These are phyloP conservation scores for Drosophila macrothrix DNA, from an alignment of 2,888 invertebrate species.

Conservation along the genomic window DNA sequence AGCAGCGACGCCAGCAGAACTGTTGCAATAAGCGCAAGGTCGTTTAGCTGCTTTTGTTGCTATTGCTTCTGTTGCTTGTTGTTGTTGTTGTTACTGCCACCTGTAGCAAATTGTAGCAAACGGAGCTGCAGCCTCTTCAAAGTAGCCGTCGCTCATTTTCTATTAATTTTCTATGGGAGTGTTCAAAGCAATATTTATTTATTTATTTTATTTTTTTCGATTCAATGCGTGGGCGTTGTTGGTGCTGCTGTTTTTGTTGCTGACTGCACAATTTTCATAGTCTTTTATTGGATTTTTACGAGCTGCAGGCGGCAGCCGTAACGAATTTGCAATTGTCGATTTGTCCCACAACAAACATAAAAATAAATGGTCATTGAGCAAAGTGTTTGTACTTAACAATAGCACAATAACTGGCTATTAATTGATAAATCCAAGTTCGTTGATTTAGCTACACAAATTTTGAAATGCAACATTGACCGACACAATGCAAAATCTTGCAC, in stretches of 20 bases:
- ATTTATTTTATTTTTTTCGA: constrained; percentile 29
- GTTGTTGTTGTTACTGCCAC: constrained; percentile 44
- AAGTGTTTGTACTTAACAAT: constrained; percentile 67
- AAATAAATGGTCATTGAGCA: constrained; percentile 65
- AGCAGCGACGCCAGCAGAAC: constrained; percentile 35
- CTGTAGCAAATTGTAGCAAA: constrained; percentile 73
- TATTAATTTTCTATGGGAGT: constrained; percentile 66
- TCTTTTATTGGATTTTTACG: constrained; percentile 70
- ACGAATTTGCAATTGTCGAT: constrained; percentile 60
- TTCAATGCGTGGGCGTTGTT: constrained; percentile 50
- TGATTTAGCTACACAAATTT: constrained; percentile 27
- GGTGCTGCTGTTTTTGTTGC: constrained; percentile 22
- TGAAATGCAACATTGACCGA: constrained; percentile 34
- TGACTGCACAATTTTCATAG: constrained; percentile 73
- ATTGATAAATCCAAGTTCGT: constrained; percentile 24
- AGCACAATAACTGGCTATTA: constrained; percentile 35
- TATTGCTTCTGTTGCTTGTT: constrained; percentile 23
- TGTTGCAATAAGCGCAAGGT: constrained; percentile 80
- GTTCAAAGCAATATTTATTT: constrained; percentile 38
- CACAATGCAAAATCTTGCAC: constrained; percentile 26
- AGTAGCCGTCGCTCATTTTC: constrained; percentile 45
- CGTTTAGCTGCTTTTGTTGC: constrained; percentile 49
- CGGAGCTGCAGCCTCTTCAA: constrained; percentile 66
- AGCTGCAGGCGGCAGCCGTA: constrained; percentile 64
- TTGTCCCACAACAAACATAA: constrained; percentile 45